Evolutionary conservation across 2,113 vertebrate species (phyloP).

Genomic region (Procavia capensis): DNA sequence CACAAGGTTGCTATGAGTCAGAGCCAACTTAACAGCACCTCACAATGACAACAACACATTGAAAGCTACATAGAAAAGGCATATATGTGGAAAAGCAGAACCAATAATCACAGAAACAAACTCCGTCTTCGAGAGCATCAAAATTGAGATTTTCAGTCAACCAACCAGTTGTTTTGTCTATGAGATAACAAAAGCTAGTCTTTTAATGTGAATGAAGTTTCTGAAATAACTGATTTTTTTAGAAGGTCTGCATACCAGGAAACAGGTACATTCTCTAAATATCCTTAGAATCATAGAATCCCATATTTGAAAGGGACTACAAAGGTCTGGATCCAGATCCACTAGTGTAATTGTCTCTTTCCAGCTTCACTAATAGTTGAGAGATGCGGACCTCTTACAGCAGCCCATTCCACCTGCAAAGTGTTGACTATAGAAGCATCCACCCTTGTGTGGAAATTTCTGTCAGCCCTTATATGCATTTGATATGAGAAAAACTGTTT

Average conservation of each 20-base stretch:
- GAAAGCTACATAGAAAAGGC: background rate
- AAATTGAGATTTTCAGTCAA: background rate
- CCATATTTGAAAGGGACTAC: background rate
- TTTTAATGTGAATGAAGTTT: constrained; percentile 10
- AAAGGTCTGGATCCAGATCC: background rate
- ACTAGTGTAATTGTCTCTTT: background rate
- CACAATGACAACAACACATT: background rate
- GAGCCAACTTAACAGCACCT: too few species aligned
- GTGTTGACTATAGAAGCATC: background rate
- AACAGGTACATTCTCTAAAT: background rate
- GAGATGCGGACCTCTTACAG: background rate
- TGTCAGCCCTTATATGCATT: background rate
- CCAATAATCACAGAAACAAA: background rate
- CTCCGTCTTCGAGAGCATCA: background rate
- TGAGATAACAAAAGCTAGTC: background rate
- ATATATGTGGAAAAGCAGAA: background rate
- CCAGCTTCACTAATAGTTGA: background rate
- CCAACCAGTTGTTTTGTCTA: background rate
- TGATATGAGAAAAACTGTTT: background rate
- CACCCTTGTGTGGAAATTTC: background rate
- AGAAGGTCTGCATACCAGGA: background rate
- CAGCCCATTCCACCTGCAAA: background rate
- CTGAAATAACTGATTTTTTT: constrained; percentile 7
- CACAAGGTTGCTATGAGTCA: too few species aligned
- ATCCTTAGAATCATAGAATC: background rate